A percentile compares a stretch with the other conserved stretches of the same genome.
Conservation (phyloP, 2,888 invertebrate genomes). For the Priapulus caudatus region DNA sequence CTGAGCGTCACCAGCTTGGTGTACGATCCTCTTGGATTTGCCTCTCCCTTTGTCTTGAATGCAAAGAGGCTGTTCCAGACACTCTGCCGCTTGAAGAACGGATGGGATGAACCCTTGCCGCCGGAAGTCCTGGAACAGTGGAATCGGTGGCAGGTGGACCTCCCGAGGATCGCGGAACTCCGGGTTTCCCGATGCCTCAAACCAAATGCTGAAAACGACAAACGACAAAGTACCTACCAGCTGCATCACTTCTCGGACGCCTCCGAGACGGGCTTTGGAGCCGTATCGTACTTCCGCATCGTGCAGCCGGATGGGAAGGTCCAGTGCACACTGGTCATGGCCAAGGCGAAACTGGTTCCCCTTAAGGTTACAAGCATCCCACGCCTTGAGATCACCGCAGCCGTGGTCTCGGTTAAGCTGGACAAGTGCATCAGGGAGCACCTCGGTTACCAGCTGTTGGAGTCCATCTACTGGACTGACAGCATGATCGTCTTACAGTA, state of each 20-base stretch:
- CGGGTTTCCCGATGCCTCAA: slow-evolving; percentile 8
- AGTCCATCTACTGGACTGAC: slow-evolving; percentile 13
- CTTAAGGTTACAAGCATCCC: slow-evolving; percentile 9
- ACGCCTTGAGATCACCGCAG: slow-evolving; percentile 11
- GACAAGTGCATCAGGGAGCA: too few relatives aligned
- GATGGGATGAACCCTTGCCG: slow-evolving; percentile 12
- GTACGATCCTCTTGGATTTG: slow-evolving; percentile 13
- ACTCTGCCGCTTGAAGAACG: slow-evolving; percentile 4
- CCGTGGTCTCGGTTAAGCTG: slow-evolving; percentile 6
- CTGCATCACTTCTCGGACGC: slow-evolving; percentile 11
- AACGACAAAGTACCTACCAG: too few relatives aligned
- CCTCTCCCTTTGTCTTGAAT: background rate
- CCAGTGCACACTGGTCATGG: slow-evolving; percentile 6
- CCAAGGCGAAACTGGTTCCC: slow-evolving; percentile 8
- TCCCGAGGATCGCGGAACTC: background rate
- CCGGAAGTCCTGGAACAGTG: background rate
- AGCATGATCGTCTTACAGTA: slow-evolving; percentile 13
- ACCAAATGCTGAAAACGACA: slow-evolving; percentile 2
- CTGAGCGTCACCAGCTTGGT: slow-evolving; percentile 5
- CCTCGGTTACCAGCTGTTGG: too few relatives aligned
- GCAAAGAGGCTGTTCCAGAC: slow-evolving; percentile 12
- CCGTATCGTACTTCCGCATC: slow-evolving; percentile 9
- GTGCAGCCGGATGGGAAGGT: background rate
- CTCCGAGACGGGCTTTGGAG: slow-evolving; percentile 6
- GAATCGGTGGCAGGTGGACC: background rate